Base-by-base conservation (phyloP, 1,140 invertebrate genomes). In the Colletes latitarsis region DNA sequence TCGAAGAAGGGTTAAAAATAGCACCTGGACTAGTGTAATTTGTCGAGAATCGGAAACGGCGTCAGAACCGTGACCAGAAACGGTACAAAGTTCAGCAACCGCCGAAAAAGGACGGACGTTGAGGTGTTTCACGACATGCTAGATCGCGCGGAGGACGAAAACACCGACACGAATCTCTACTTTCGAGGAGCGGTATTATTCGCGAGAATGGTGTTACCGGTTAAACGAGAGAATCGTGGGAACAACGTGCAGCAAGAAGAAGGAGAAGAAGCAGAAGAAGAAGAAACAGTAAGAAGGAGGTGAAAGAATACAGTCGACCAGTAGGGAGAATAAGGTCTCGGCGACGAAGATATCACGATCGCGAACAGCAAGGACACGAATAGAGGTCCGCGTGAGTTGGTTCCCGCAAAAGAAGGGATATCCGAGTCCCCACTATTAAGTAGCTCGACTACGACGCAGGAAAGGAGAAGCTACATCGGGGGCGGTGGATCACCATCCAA, bases 391-490 rank as follows among this genome's bases (percentile, higher is more conserved):
- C 76, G 62, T 75, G 30, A 30, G 62, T 41, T 52, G 53, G 64
- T 58, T 70, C 17, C 53, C 86, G 90, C 89, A 88, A 92, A 93
- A 92, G 91, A 92, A 92, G 92, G 91, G 91, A 92, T 92, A 78
- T 71, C 62, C 81, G 82, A 90, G 82, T 91, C 91, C 91, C 92
- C 91, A 92, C 92, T 92, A 92, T 92, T 91, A 90, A 92, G 92
- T 90, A 76, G 85, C 69, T 58, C 68, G 85, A 80, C 68, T 87
- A 77, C 53, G 82, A 88, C 85, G 89, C 87, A 67, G 89, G 90
- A 88, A 91, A 92, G 92, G 90, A 90, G 84, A 76, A 91, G 90
- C 86, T 88, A 88, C 90, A 90, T 91, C 78, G 92, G 92, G 92
- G 92, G 92, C 92, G 92, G 92, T 89, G 87, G 81, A 79, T 86